Evolutionary conservation across 2,113 vertebrate genomes (phyloP), one percentile per base, ranked within the genome.

Genomic region (Cyanoliseus patagonus): DNA sequence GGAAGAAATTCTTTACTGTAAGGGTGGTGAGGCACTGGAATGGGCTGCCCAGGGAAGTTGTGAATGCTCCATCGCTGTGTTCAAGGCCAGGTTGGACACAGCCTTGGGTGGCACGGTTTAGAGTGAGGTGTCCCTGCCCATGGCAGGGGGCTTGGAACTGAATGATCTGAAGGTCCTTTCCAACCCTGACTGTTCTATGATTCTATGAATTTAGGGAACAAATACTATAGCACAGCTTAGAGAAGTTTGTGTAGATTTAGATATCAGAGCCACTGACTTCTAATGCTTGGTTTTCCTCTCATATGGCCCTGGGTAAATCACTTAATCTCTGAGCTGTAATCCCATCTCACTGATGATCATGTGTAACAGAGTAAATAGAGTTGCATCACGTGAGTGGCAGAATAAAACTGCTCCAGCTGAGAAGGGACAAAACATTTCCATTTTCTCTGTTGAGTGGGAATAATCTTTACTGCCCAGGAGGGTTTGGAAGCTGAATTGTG

Each of bases 361-460:
- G 20, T 12, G 24, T 25, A 57, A 57, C 6, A 28, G 20, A 59
- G 53, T 10, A 62, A 80, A 83, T 5, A 23, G 23, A 77, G 46
- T 61, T 44, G 51, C 55, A 59, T 30, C 11, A 3, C 3, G 0
- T 0, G 3, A 66, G 35, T 4, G 24, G 17, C 52, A 66, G 35
- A 66, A 16, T 17, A 27, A 74, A 92, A 66, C 76, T 42, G 59
- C 62, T 59, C 37, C 7, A 31, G 46, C 4, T 14, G 35, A 80
- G 51, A 37, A 61, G 13, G 39, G 33, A 8, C 37, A 79, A 67
- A 74, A 49, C 24, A 33, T 33, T 28, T 17, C 46, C 2, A 1
- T 46, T 63, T 47, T 39, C 49, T 42, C 59, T 28, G 4, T 13
- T 11, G 37, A 35, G n/a, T 42, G 66, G 53, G 13, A 85, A 63